phyloP scores from a whole-genome alignment of 1,140 invertebrate genomes.

The Euschistus heros region DNA sequence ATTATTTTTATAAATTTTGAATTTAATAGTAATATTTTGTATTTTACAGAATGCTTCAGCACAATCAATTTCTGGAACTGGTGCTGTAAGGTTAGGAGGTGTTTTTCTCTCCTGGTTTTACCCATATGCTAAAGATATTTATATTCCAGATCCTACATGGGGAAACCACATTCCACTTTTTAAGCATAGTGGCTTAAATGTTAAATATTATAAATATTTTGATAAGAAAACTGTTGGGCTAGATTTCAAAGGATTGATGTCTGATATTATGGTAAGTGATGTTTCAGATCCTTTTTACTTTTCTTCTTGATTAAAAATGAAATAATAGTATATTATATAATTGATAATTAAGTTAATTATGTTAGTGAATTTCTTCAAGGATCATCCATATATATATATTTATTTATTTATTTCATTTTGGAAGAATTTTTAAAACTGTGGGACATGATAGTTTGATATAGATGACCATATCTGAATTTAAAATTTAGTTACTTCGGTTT shows the following conservation, averaged over 20 bases:
- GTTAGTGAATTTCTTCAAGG: too few species aligned
- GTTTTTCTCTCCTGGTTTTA: slow-evolving; percentile 84
- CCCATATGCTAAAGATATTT: slow-evolving; percentile 73
- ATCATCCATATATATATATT: too few species aligned
- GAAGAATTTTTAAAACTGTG: too few species aligned
- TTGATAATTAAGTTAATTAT: too few species aligned
- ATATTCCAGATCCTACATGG: slow-evolving; percentile 93
- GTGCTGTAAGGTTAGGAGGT: slow-evolving; percentile 84
- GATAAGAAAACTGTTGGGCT: slow-evolving; percentile 91
- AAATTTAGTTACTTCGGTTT: too few species aligned
- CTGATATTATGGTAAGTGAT: slow-evolving; percentile 77
- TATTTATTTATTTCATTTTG: too few species aligned
- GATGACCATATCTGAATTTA: too few species aligned
- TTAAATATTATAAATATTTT: slow-evolving; percentile 92
- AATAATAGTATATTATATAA: too few species aligned
- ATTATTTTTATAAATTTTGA: neutral
- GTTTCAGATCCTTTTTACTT: too few species aligned
- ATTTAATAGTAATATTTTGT: slow-evolving; percentile 8
- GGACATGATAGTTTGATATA: too few species aligned
- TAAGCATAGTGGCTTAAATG: slow-evolving; percentile 73
- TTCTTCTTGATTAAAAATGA: too few species aligned
- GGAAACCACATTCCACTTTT: slow-evolving; percentile 95
- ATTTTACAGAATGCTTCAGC: slow-evolving; percentile 56
- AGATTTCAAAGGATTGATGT: slow-evolving; percentile 80
- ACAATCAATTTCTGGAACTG: slow-evolving; percentile 94